Evolutionary conservation across 2,888 invertebrate genomes (phyloP).

Genomic region (Philonicus albiceps): DNA sequence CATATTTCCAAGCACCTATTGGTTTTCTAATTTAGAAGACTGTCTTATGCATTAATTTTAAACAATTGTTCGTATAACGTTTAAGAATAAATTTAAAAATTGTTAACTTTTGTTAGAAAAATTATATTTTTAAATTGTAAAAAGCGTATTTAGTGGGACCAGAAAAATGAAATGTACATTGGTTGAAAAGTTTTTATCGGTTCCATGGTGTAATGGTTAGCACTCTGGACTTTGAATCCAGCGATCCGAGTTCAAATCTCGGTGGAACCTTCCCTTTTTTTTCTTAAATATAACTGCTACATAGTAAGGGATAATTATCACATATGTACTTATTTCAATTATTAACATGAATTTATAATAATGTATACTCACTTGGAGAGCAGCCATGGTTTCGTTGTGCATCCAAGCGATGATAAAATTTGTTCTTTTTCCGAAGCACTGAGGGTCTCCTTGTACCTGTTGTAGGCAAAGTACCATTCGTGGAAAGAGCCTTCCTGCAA

Average conservation of each 20-base stretch:
- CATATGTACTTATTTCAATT: too few species aligned
- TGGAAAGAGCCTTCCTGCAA: conserved; percentile 69
- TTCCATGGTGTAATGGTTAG: conserved; percentile 46
- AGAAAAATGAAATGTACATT: background rate
- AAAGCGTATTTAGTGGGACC: background rate
- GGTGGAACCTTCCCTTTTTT: conserved; percentile 39
- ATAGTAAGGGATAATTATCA: too few species aligned
- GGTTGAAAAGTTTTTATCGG: background rate
- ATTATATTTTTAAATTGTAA: too few species aligned
- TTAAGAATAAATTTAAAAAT: too few species aligned
- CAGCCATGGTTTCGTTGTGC: conserved; percentile 67
- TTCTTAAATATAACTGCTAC: background rate
- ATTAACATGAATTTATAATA: background rate
- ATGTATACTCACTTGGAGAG: conserved; percentile 65
- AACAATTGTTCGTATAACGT: background rate
- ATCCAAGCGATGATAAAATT: conserved; percentile 67
- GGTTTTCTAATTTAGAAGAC: too few species aligned
- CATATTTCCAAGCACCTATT: too few species aligned
- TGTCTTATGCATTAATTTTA: background rate
- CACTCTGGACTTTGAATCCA: conserved; percentile 47
- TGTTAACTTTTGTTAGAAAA: too few species aligned
- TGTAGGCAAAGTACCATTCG: conserved; percentile 75
- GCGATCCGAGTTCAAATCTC: conserved; percentile 47
- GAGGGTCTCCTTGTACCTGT: conserved; percentile 60
- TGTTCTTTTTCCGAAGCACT: conserved; percentile 71